Evolutionary conservation across 2,797 vertebrate genomes (phyloP), one percentile per base, ranked within the genome.

Genomic region (Hydrocynus forskahlii): DNA sequence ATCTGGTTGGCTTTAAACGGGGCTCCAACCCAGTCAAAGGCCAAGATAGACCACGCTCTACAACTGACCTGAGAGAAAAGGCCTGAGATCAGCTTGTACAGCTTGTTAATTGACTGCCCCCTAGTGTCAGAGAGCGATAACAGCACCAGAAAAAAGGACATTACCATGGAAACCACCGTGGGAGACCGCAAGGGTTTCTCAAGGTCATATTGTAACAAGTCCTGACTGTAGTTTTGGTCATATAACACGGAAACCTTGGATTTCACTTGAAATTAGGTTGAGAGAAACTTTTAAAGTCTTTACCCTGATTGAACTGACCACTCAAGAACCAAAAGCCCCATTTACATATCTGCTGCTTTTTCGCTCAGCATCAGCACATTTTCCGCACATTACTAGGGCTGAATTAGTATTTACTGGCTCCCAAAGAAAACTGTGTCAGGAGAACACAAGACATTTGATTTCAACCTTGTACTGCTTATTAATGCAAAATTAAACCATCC

Each of bases 91-190:
- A 43, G 43, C 35, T 52, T 43, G 14, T 69, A n/a, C 9, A 48
- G 12, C 40, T 82, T 48, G 60, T 25, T 60, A 74, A 74, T 21
- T 57, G 7, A 48, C 45, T 21, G 75, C 76, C 81, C 70, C 63
- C 70, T 82, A 55, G 64, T 25, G 81, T 40, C 40, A 52, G 69
- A 74, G 9, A 5, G 40, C 23, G 19, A 62, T 16, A 74, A 74
- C 13, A 17, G 40, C 75, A 74, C 40, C 3, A 7, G 13, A 23
- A 29, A 40, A 50, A 74, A 45, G 76, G 62, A 59, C 54, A 82
- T 82, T 82, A 74, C 81, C 81, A 82, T 82, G 81, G 81, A 74
- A 82, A 82, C 81, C 66, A 60, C 23, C 4, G 43, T 78, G 69
- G 52, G 50, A 67, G 62, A 57, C 64, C 7, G 21, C 75, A 82